Evolutionary conservation across 2,797 vertebrate genomes (phyloP).

Genomic region (Sardinella longiceps): DNA sequence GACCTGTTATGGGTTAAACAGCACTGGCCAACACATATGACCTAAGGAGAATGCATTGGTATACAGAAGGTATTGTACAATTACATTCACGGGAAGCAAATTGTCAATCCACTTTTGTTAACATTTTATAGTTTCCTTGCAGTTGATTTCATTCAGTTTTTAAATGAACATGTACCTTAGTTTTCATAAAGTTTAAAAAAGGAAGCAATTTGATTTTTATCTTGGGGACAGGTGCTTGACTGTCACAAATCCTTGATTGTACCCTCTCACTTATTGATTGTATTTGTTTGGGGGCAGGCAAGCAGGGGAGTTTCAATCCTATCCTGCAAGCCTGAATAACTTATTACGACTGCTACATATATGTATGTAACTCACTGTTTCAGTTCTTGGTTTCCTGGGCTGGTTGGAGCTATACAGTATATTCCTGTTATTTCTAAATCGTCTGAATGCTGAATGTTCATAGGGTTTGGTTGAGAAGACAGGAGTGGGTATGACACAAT

Average conservation of each 20-base stretch:
- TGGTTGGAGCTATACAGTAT: conserved; percentile 36
- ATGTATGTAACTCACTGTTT: not conserved
- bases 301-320: not conserved
- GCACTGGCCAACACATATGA: not conserved
- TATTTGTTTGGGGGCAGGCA: conserved; percentile 42
- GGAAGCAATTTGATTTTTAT: not conserved
- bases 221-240: conserved; percentile 52
- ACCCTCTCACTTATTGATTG: conserved; percentile 57
- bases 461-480: not conserved
- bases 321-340: not conserved
- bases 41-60: not conserved
- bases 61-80: not conserved
- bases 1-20: not conserved
- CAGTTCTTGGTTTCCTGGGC: conserved; percentile 33
- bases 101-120: not conserved
- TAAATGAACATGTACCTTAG: not conserved
- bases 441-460: conserved; percentile 50
- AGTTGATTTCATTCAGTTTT: not conserved
- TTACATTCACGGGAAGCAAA: not conserved
- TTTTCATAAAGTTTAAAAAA: not conserved
- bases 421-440: conserved; percentile 15
- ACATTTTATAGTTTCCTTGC: not conserved
- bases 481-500: not conserved
- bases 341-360: not conserved
- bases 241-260: conserved; percentile 65